These are phyloP conservation scores for Mesorhabditis sp. DNA, from an alignment of 2,888 invertebrate species.

Conservation along the genomic window DNA sequence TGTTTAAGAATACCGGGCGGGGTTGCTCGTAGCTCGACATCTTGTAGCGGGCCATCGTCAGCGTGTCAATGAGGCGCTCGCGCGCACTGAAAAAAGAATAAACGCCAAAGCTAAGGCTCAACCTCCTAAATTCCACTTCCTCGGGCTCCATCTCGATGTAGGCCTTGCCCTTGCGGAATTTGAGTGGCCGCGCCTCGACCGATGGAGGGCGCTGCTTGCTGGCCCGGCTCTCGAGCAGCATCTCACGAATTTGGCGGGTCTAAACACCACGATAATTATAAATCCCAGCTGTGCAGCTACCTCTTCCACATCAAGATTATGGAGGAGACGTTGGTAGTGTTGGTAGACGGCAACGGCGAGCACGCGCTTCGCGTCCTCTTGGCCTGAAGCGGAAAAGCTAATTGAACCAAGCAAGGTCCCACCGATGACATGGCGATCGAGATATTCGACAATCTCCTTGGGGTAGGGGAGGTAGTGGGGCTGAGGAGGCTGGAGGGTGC, in stretches of 20 bases:
- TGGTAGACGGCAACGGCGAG: conserved; percentile 96
- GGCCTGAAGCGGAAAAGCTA: conserved; percentile 13
- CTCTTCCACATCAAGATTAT: conserved; percentile 66
- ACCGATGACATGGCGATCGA: conserved; percentile 65
- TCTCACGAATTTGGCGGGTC: background rate
- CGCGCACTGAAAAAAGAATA: background rate
- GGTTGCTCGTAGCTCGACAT: conserved; percentile 69
- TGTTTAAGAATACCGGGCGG: conserved; percentile 69
- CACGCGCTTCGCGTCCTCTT: conserved; percentile 86
- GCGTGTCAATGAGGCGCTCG: background rate
- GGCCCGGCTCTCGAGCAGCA: background rate
- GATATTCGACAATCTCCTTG: conserved; percentile 80
- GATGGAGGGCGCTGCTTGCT: background rate
- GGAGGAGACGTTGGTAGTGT: conserved; percentile 94
- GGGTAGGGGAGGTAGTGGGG: conserved; percentile 5
- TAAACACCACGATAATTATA: background rate
- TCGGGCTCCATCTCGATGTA: background rate
- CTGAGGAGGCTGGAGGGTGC: too few relatives aligned
- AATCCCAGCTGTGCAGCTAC: background rate
- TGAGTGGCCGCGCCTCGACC: too few relatives aligned
- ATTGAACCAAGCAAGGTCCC: background rate
- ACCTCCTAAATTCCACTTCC: background rate
- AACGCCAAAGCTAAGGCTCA: background rate
- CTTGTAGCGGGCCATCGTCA: background rate
- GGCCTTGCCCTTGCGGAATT: background rate